These are phyloP conservation scores for Percopsis omiscomaycus DNA, from an alignment of 2,797 vertebrate species.

Conservation along the genomic window DNA sequence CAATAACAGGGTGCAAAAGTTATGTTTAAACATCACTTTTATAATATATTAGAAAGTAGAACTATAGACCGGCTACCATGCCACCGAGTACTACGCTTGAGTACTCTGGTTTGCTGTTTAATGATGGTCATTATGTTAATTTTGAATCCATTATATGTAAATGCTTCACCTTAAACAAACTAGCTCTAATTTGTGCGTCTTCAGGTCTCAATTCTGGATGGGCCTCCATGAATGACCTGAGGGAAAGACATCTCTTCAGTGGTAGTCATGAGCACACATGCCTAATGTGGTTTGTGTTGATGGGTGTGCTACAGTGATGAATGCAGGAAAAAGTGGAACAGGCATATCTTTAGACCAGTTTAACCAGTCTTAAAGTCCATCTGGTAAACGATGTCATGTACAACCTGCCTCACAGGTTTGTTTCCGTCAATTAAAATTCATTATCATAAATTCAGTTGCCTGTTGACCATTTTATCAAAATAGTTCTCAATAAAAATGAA, in stretches of 20 bases:
- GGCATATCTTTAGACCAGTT: constrained; percentile 25
- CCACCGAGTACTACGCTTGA: too few species aligned
- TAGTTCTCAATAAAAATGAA: too few species aligned
- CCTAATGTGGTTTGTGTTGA: constrained; percentile 19
- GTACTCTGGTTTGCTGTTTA: too few species aligned
- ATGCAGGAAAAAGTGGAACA: constrained; percentile 33
- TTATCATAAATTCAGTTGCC: too few species aligned
- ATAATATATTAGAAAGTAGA: too few species aligned
- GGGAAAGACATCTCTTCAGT: constrained; percentile 31
- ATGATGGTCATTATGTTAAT: too few species aligned
- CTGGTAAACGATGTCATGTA: constrained; percentile 1
- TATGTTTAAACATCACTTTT: too few species aligned
- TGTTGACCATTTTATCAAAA: too few species aligned
- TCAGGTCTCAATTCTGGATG: constrained; percentile 41
- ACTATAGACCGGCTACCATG: too few species aligned
- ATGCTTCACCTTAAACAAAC: background rate
- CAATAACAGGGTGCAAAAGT: too few species aligned
- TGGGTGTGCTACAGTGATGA: constrained; percentile 35
- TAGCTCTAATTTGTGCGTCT: constrained; percentile 4
- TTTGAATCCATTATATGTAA: background rate
- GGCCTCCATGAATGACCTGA: constrained; percentile 35
- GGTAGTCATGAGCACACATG: constrained; percentile 33
- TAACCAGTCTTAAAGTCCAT: constrained; percentile 35
- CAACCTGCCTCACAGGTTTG: too few species aligned
- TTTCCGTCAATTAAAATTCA: too few species aligned